Conservation (phyloP, 2,113 vertebrate species). For the Micromys minutus region DNA sequence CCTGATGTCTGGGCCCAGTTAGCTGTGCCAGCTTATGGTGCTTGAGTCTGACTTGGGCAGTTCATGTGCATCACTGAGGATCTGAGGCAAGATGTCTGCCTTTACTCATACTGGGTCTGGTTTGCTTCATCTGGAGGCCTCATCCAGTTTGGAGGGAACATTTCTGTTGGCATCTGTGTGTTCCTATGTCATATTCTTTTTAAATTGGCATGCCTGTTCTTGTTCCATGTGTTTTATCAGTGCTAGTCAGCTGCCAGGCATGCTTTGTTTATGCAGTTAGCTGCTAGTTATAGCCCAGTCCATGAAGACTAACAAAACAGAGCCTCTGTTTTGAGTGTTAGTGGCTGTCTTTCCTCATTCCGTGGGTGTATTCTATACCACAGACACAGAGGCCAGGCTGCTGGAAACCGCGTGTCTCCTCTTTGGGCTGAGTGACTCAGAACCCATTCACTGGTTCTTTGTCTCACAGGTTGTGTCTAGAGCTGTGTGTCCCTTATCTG, state of each 20-base stretch:
- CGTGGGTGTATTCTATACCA: background rate
- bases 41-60: background rate
- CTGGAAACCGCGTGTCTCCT: background rate
- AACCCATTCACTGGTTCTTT: background rate
- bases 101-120: background rate
- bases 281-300: slow-evolving; percentile 18
- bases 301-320: slow-evolving; percentile 5
- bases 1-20: background rate
- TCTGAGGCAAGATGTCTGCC: background rate
- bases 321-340: slow-evolving; percentile 6
- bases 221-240: slow-evolving; percentile 3
- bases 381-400: background rate
- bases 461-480: background rate
- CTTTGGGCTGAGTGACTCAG: background rate
- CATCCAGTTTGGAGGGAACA: background rate
- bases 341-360: background rate
- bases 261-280: slow-evolving; percentile 47
- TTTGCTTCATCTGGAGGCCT: background rate
- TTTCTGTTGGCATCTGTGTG: slow-evolving; percentile 32
- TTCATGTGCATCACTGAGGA: background rate
- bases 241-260: slow-evolving; percentile 6
- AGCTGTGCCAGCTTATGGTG: background rate
- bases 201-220: slow-evolving; percentile 21
- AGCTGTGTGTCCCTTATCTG: background rate
- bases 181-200: background rate